A percentile compares a stretch with the other conserved stretches of the same genome.
phyloP scores from a whole-genome alignment of 2,797 vertebrate genomes.

The Schizopygopsis malacanthus region DNA sequence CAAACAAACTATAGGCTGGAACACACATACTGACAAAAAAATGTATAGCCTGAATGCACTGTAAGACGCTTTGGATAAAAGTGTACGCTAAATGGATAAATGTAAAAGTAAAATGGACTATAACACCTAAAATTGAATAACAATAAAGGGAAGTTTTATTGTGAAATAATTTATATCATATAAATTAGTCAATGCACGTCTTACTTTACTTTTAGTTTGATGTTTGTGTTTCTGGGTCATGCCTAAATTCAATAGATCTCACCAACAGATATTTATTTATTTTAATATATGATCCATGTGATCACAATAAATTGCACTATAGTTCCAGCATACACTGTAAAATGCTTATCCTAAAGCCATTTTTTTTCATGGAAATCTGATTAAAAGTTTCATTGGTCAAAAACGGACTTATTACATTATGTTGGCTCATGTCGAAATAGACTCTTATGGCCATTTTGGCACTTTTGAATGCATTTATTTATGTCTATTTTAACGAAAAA shows the following conservation, averaged over 20 bases:
- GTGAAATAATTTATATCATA: not conserved
- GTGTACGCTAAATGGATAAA: too few relatives aligned
- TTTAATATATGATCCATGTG: not conserved
- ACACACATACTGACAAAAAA: too few relatives aligned
- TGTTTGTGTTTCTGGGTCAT: not conserved
- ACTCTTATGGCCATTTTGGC: not conserved
- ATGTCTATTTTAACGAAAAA: not conserved
- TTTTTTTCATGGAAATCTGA: not conserved
- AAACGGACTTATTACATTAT: not conserved
- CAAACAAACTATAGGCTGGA: not conserved
- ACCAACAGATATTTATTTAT: not conserved
- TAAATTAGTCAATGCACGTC: not conserved
- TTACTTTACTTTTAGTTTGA: not conserved
- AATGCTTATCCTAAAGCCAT: not conserved
- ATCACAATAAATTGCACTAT: too few relatives aligned
- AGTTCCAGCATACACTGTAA: not conserved
- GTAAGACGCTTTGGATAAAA: too few relatives aligned
- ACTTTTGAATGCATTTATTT: not conserved
- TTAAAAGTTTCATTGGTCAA: not conserved
- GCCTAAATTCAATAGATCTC: not conserved
- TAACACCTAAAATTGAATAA: not conserved
- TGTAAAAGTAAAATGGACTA: too few relatives aligned
- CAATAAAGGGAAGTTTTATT: not conserved
- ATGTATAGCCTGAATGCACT: too few relatives aligned
- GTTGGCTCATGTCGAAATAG: not conserved